These are phyloP conservation scores for Yponomeuta malinellus DNA, from an alignment of 2,888 invertebrate species.

Conservation along the genomic window DNA sequence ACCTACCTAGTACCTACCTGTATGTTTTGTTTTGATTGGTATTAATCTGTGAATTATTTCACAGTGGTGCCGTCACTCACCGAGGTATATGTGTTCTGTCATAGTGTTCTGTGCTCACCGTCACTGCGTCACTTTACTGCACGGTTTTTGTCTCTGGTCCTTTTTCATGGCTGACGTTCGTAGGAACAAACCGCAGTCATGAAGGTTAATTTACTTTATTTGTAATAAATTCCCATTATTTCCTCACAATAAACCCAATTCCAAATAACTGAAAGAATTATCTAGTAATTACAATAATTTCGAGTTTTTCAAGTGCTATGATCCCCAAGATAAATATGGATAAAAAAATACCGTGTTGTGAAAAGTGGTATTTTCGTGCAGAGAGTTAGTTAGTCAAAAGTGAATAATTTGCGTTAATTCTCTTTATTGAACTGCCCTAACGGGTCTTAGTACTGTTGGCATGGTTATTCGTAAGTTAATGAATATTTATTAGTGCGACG, in stretches of 20 bases:
- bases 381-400: too few species aligned
- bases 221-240: slow-evolving; percentile 30
- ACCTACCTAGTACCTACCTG: too few species aligned
- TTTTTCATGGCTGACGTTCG: slow-evolving; percentile 75
- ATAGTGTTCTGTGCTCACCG: too few species aligned
- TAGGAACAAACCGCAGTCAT: slow-evolving; percentile 64
- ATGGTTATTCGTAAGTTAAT: slow-evolving; percentile 11
- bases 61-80: too few species aligned
- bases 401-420: slow-evolving; percentile 24
- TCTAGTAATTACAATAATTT: slow-evolving; percentile 19
- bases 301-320: slow-evolving; percentile 25
- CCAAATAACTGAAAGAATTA: slow-evolving; percentile 24
- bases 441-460: not conserved
- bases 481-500: not conserved
- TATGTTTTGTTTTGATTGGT: too few species aligned
- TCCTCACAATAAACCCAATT: slow-evolving; percentile 34
- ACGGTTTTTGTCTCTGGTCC: slow-evolving; percentile 39
- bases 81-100: too few species aligned
- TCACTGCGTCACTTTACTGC: too few species aligned
- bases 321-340: slow-evolving; percentile 45
- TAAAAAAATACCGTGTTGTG: slow-evolving; percentile 38
- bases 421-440: slow-evolving; percentile 13
- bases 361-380: slow-evolving; percentile 27
- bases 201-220: slow-evolving; percentile 61
- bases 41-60: too few species aligned